Evolutionary conservation across 1,140 invertebrate genomes (phyloP).

Genomic region (Charaxes varanes): DNA sequence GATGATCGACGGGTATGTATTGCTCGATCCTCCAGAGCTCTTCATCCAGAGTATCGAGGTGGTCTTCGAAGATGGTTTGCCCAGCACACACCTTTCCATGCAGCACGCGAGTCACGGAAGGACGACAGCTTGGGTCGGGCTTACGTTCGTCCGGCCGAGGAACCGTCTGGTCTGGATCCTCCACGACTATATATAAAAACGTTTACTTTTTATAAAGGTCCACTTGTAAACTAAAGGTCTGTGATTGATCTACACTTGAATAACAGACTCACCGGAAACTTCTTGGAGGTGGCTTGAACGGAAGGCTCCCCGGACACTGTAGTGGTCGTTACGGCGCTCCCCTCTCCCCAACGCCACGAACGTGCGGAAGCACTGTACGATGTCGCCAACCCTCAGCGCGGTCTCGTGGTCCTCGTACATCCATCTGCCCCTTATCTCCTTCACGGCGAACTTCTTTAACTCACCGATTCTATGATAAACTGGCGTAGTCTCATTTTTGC

Average conservation of each 20-base stretch:
- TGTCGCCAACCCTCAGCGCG: not conserved
- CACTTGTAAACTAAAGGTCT: too few species aligned
- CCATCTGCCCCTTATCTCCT: not conserved
- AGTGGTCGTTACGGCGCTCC: not conserved
- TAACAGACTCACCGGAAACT: too few species aligned
- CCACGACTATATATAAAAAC: not conserved
- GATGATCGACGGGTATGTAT: conserved; percentile 28
- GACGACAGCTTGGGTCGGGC: not conserved
- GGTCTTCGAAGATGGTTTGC: conserved; percentile 35
- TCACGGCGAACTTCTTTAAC: not conserved
- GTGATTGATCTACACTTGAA: too few species aligned
- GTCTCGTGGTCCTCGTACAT: not conserved
- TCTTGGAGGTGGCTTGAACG: too few species aligned
- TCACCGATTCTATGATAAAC: too few species aligned
- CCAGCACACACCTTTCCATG: conserved; percentile 28
- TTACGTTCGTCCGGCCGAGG: too few species aligned
- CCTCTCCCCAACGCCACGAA: not conserved
- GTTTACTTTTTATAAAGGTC: not conserved
- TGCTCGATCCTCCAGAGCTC: conserved; percentile 42
- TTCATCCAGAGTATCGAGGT: conserved; percentile 28
- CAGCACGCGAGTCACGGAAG: not conserved
- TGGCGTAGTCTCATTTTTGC: too few species aligned
- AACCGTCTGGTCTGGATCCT: not conserved
- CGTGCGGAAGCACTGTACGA: not conserved
- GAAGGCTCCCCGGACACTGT: too few species aligned